These are phyloP conservation scores for Napeogenes sylphis DNA, from an alignment of 2,888 invertebrate genomes.

Conservation along the genomic window DNA sequence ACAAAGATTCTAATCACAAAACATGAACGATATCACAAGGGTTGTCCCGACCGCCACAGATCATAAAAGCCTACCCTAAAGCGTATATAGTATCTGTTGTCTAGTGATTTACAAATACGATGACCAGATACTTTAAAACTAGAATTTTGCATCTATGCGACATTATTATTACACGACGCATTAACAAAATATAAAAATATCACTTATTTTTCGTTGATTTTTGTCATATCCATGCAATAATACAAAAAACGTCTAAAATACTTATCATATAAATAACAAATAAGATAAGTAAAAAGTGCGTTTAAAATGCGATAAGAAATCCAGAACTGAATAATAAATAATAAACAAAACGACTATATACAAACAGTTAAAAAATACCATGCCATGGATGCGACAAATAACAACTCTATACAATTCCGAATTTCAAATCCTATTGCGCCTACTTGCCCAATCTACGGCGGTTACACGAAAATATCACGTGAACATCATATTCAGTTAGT, in stretches of 20 bases:
- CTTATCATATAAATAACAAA: slow-evolving; percentile 11
- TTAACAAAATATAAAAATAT: slow-evolving; percentile 57
- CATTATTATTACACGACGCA: slow-evolving; percentile 29
- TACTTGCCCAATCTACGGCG: slow-evolving; percentile 47
- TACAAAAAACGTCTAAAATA: slow-evolving; percentile 33
- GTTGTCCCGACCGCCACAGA: slow-evolving; percentile 41
- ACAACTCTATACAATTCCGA: slow-evolving; percentile 59
- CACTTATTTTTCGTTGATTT: slow-evolving; percentile 48
- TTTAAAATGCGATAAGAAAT: slow-evolving; percentile 33
- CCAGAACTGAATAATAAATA: slow-evolving; percentile 32
- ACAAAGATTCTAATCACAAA: neutral
- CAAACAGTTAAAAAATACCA: slow-evolving; percentile 40
- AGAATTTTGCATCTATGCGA: slow-evolving; percentile 35
- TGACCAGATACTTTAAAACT: slow-evolving; percentile 59
- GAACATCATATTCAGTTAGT: slow-evolving; percentile 60
- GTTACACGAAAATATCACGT: slow-evolving; percentile 72
- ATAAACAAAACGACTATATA: slow-evolving; percentile 49
- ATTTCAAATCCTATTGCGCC: slow-evolving; percentile 39
- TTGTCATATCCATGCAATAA: slow-evolving; percentile 47
- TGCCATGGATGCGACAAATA: slow-evolving; percentile 47
- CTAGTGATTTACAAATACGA: slow-evolving; percentile 56
- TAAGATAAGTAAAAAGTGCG: slow-evolving; percentile 34
- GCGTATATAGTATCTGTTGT: slow-evolving; percentile 62
- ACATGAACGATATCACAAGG: slow-evolving; percentile 34
- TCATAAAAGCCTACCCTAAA: slow-evolving; percentile 60